Percentiles rank a stretch among this genome's conserved stretches.
Evolutionary conservation across 2,888 invertebrate genomes (phyloP).

Genomic region (Drosophila aldrichi): DNA sequence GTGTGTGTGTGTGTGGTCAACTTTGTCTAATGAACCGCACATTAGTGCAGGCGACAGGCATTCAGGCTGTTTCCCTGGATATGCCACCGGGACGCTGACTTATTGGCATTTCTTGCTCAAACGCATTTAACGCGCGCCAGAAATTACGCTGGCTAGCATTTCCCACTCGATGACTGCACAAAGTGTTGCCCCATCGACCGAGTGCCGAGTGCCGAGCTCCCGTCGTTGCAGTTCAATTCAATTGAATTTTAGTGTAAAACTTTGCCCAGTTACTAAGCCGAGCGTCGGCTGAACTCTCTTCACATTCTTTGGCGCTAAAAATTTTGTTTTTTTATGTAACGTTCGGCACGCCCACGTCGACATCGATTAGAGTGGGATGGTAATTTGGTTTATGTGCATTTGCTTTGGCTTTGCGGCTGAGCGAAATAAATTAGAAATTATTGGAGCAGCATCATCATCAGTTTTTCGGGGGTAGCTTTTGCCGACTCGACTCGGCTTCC

Average conservation of each 20-base stretch:
- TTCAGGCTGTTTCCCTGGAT: slow-evolving; percentile 9
- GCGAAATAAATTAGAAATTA: slow-evolving; percentile 79
- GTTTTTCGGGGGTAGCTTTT: slow-evolving; percentile 10
- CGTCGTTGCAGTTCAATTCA: slow-evolving; percentile 48
- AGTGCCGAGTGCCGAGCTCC: background rate
- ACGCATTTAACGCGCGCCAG: slow-evolving; percentile 58
- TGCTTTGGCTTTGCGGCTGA: slow-evolving; percentile 53
- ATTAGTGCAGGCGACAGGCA: slow-evolving; percentile 65
- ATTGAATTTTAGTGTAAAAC: slow-evolving; percentile 69
- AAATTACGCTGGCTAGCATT: slow-evolving; percentile 37
- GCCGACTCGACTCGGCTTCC: background rate
- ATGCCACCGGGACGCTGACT: slow-evolving; percentile 53
- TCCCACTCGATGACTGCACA: slow-evolving; percentile 31
- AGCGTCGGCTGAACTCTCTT: background rate
- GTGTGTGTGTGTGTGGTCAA: slow-evolving; percentile 58
- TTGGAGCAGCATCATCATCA: slow-evolving; percentile 60
- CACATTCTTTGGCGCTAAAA: slow-evolving; percentile 21
- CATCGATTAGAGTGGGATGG: slow-evolving; percentile 56
- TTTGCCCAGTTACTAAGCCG: slow-evolving; percentile 22
- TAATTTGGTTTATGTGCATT: slow-evolving; percentile 68
- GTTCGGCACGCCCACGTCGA: slow-evolving; percentile 23
- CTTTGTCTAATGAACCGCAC: slow-evolving; percentile 80
- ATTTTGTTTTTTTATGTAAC: slow-evolving; percentile 1
- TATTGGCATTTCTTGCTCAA: slow-evolving; percentile 65
- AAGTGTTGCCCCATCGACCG: slow-evolving; percentile 24